Evolutionary conservation across 1,140 invertebrate genomes (phyloP).

Genomic region (Amyelois transitella): DNA sequence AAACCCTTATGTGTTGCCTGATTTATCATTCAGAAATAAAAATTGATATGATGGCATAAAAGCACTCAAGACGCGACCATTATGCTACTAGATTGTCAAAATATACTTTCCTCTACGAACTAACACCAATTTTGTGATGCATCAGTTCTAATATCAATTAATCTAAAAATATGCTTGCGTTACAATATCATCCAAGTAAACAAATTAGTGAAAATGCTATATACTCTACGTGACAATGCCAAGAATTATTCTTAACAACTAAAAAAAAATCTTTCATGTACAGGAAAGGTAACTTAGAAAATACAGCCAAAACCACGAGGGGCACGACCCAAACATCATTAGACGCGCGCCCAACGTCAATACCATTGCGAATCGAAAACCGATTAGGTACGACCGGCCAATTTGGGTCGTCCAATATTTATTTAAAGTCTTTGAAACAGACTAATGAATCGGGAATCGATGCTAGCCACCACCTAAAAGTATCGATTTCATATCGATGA

Average conservation of each 20-base stretch:
- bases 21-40: too few species aligned
- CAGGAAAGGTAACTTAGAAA: not conserved
- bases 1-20: not conserved
- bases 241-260: too few species aligned
- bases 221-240: too few species aligned
- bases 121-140: too few species aligned
- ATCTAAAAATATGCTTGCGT: too few species aligned
- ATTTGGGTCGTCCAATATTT: slow-evolving; percentile 45
- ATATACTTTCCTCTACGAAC: too few species aligned
- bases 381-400: slow-evolving; percentile 32
- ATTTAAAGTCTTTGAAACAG: slow-evolving; percentile 37
- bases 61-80: too few species aligned
- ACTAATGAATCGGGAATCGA: slow-evolving; percentile 41
- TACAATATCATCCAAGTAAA: too few species aligned
- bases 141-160: too few species aligned
- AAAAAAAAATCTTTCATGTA: not conserved
- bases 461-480: slow-evolving; percentile 32
- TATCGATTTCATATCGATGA: slow-evolving; percentile 22
- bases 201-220: too few species aligned
- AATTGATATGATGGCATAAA: too few species aligned
- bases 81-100: too few species aligned
- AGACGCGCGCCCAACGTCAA: slow-evolving; percentile 17
- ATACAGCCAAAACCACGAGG: not conserved
- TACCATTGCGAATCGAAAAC: slow-evolving; percentile 27
- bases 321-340: slow-evolving; percentile 19